Conservation (phyloP, 2,797 vertebrate genomes). For the Malurus splendens region DNA sequence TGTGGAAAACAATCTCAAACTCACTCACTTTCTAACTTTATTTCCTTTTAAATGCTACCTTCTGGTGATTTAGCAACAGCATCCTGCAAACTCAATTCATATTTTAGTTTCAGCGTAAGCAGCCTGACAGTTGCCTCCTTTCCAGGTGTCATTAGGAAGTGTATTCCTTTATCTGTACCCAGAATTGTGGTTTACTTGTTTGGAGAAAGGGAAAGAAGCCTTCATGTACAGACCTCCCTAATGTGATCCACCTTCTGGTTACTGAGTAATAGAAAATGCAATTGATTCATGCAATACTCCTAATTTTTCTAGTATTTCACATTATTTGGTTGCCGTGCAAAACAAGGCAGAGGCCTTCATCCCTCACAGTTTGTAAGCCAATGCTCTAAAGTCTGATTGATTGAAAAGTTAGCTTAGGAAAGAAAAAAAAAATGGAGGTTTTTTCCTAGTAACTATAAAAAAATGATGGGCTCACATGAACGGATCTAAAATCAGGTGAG, state of each 20-base stretch:
- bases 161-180: not conserved
- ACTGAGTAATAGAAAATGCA: constrained; percentile 27
- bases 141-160: not conserved
- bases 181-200: not conserved
- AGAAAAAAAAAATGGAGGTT: fast-evolving
- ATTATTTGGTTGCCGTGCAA: not conserved
- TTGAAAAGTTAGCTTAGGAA: not conserved
- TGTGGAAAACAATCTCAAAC: not conserved
- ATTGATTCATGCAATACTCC: not conserved
- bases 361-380: not conserved
- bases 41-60: not conserved
- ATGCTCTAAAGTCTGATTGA: not conserved
- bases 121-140: not conserved
- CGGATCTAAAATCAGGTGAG: not conserved
- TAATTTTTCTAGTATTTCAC: not conserved
- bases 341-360: not conserved
- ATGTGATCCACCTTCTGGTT: constrained; percentile 14
- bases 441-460: not conserved
- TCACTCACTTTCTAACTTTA: not conserved
- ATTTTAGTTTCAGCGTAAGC: not conserved
- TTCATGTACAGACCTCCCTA: not conserved
- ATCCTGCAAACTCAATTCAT: not conserved
- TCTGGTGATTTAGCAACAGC: not conserved
- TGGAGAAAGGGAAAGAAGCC: not conserved
- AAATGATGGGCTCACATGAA: not conserved